These are phyloP conservation scores for Onychostruthus taczanowskii DNA, from an alignment of 2,113 vertebrate species.

Conservation along the genomic window DNA sequence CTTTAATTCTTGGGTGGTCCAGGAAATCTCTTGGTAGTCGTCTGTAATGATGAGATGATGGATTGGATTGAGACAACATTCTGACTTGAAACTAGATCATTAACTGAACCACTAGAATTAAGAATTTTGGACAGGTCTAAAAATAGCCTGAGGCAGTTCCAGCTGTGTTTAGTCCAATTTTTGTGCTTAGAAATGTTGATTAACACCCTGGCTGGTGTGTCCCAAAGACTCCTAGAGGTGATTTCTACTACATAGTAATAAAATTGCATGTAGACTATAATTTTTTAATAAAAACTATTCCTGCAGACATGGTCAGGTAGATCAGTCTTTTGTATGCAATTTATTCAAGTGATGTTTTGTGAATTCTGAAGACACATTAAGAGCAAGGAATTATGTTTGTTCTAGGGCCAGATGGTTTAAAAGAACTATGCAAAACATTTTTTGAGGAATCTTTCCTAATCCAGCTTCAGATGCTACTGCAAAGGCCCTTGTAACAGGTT, in stretches of 20 bases:
- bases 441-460: background rate
- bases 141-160: background rate
- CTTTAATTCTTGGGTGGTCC: background rate
- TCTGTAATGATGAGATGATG: background rate
- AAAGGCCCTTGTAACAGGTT: background rate
- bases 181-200: background rate
- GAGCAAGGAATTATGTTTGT: background rate
- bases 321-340: background rate
- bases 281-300: background rate
- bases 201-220: background rate
- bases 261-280: background rate
- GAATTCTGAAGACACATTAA: background rate
- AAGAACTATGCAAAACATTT: background rate
- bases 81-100: background rate
- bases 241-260: background rate
- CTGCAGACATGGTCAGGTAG: background rate
- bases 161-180: background rate
- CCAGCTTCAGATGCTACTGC: background rate
- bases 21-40: background rate
- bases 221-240: background rate
- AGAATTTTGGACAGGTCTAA: background rate
- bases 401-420: background rate
- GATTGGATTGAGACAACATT: background rate
- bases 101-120: background rate
- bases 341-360: background rate